Percentiles rank a stretch among this genome's conserved stretches.
phyloP scores from a whole-genome alignment of 2,113 vertebrate species.

The Procavia capensis region DNA sequence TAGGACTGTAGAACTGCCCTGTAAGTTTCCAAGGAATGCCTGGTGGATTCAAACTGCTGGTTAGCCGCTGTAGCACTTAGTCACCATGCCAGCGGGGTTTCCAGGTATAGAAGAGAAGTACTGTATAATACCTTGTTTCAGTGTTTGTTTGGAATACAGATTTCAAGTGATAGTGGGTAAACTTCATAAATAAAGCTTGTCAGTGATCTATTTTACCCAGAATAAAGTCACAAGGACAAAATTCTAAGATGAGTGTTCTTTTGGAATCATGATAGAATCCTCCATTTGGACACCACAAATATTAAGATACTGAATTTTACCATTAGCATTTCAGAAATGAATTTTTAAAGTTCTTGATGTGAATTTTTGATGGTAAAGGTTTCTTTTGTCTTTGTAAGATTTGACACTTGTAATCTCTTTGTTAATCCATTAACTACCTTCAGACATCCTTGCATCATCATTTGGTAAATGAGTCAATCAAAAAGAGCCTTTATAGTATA shows the following conservation, averaged over 20 bases:
- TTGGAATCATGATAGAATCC: not conserved
- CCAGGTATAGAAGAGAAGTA: too few species aligned
- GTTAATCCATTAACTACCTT: conserved; percentile 57
- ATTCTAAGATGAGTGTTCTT: conserved; percentile 9
- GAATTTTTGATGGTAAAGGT: conserved; percentile 47
- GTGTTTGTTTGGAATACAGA: conserved; percentile 54
- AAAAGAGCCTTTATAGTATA: conserved; percentile 60
- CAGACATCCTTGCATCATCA: conserved; percentile 59
- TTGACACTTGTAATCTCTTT: conserved; percentile 70
- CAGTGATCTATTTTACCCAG: not conserved
- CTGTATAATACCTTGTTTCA: not conserved
- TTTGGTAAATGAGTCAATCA: conserved; percentile 51
- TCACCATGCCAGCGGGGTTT: too few species aligned
- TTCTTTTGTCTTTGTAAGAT: conserved; percentile 68
- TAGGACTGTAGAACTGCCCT: too few species aligned
- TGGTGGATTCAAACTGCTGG: too few species aligned
- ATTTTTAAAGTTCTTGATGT: conserved; percentile 56
- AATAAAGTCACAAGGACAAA: not conserved
- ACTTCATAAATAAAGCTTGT: not conserved
- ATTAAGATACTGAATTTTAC: conserved; percentile 55
- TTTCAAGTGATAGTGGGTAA: conserved; percentile 58
- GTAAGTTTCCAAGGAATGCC: too few species aligned
- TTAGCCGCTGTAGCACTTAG: too few species aligned
- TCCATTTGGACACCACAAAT: conserved; percentile 25
- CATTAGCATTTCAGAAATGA: conserved; percentile 75